Evolutionary conservation across 2,113 vertebrate species (phyloP).

Genomic region (Stictonetta naevosa): DNA sequence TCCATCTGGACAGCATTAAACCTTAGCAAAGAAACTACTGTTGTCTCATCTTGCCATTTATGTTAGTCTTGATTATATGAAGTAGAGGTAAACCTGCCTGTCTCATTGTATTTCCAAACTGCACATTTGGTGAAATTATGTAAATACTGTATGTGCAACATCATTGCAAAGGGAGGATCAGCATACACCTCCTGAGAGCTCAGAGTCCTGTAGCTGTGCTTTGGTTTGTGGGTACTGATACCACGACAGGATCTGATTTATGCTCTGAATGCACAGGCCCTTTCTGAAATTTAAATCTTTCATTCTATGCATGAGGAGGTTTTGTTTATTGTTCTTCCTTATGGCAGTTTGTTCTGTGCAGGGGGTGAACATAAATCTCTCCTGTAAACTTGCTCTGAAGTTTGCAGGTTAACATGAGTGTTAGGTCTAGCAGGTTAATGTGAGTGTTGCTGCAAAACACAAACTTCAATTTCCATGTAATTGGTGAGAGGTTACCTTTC

Average conservation of each 20-base stretch:
- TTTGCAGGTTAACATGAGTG: neutral
- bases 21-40: neutral
- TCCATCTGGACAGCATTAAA: slow-evolving; percentile 36
- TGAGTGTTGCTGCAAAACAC: neutral
- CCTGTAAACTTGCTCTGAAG: neutral
- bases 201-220: neutral
- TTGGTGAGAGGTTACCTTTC: neutral
- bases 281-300: neutral
- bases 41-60: neutral
- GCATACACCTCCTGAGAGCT: neutral
- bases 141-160: neutral
- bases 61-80: neutral
- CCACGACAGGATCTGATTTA: neutral
- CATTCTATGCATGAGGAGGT: neutral
- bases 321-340: neutral
- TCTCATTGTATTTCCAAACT: neutral
- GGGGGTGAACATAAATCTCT: neutral
- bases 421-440: neutral
- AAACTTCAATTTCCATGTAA: neutral
- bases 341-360: neutral
- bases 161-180: neutral
- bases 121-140: neutral
- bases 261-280: neutral
- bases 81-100: neutral
- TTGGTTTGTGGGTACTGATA: neutral